phyloP scores from a whole-genome alignment of 2,797 vertebrate genomes.

The Holocentrus rufus region DNA sequence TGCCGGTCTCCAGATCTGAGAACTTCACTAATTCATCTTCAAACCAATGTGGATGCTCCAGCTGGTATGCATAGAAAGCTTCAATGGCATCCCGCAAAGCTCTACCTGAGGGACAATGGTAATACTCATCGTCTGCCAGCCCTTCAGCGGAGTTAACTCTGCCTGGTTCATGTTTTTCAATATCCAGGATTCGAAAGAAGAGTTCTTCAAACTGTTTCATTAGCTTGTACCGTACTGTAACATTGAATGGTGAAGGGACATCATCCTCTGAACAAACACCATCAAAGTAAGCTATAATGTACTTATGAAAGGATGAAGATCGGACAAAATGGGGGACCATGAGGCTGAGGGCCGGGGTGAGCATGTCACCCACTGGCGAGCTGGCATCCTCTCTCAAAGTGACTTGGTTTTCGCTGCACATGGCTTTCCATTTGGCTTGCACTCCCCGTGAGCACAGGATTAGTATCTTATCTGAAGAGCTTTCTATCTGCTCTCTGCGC shows the following conservation, averaged over 20 bases:
- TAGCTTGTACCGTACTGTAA: slow-evolving; percentile 87
- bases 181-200: slow-evolving; percentile 90
- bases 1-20: slow-evolving; percentile 64
- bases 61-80: slow-evolving; percentile 85
- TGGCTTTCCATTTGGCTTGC: slow-evolving; percentile 91
- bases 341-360: slow-evolving; percentile 89
- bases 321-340: slow-evolving; percentile 88
- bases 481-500: slow-evolving; percentile 87
- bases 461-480: slow-evolving; percentile 87
- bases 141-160: slow-evolving; percentile 83
- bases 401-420: slow-evolving; percentile 82
- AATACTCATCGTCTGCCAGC: slow-evolving; percentile 82
- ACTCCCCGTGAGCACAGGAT: slow-evolving; percentile 92
- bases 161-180: slow-evolving; percentile 89
- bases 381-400: slow-evolving; percentile 84
- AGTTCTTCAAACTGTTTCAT: slow-evolving; percentile 93
- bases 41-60: slow-evolving; percentile 87
- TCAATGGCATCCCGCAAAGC: slow-evolving; percentile 84
- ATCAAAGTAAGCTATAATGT: slow-evolving; percentile 92
- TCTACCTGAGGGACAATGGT: slow-evolving; percentile 81
- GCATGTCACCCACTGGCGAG: slow-evolving; percentile 86
- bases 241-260: slow-evolving; percentile 87
- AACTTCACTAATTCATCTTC: slow-evolving; percentile 78
- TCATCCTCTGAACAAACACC: slow-evolving; percentile 84
- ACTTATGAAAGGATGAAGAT: slow-evolving; percentile 87